Conservation (phyloP, 2,113 vertebrate species). For the Pavo muticus region DNA sequence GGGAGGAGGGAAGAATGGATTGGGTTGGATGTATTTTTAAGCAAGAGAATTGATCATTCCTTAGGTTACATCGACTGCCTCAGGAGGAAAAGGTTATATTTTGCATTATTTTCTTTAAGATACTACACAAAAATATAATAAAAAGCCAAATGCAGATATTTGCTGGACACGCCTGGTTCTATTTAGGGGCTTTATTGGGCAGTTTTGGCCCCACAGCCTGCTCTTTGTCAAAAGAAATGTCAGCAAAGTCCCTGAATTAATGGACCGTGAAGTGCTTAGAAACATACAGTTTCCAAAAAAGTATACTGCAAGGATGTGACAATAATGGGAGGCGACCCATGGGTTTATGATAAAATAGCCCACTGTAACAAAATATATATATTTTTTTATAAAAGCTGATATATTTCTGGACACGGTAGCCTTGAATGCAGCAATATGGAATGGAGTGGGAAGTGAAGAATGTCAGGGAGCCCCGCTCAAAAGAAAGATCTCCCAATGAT, state of each 20-base stretch:
- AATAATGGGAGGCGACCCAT: conserved; percentile 73
- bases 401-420: neutral
- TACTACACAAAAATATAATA: neutral
- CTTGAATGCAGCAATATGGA: conserved; percentile 13
- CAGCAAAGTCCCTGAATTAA: conserved; percentile 76
- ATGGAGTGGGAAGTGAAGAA: neutral
- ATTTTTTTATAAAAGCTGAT: neutral
- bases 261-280: conserved; percentile 76
- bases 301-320: conserved; percentile 59
- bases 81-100: neutral
- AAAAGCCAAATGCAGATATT: conserved; percentile 54
- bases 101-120: neutral
- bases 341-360: conserved; percentile 53
- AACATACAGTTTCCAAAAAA: conserved; percentile 72
- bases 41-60: neutral
- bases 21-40: neutral
- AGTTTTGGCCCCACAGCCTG: conserved; percentile 43
- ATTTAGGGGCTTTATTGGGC: conserved; percentile 24
- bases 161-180: neutral
- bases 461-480: neutral
- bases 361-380: neutral
- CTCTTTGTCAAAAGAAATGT: conserved; percentile 68
- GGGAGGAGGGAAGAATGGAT: neutral
- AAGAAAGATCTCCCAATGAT: conserved; percentile 5
- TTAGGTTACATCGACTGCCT: conserved; percentile 15